phyloP scores from a whole-genome alignment of 1,140 invertebrate species.

The Ceratosolen fusciceps region DNA sequence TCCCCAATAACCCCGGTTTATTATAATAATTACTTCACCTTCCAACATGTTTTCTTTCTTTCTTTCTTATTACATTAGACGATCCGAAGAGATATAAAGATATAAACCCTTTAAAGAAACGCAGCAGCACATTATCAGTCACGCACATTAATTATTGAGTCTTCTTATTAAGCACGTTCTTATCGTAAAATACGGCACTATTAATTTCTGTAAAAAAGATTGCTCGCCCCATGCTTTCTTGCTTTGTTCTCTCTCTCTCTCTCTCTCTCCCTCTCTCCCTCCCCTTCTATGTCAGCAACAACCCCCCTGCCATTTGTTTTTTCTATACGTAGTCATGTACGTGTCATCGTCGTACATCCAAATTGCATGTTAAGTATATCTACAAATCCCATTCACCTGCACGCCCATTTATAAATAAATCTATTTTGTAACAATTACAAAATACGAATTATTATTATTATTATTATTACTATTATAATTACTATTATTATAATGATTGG shows the following conservation, averaged over 20 bases:
- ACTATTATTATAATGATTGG: no score
- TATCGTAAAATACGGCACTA: conserved; percentile 33
- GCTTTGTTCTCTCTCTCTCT: not conserved
- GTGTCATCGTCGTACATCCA: not conserved
- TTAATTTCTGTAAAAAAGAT: conserved; percentile 26
- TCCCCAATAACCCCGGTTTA: no score
- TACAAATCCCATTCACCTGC: conserved; percentile 57
- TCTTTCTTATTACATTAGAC: conserved; percentile 13
- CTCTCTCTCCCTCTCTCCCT: no score
- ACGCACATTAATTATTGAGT: conserved; percentile 23
- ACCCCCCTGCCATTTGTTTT: no score
- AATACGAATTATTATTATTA: conserved; percentile 26
- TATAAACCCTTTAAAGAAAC: conserved; percentile 17
- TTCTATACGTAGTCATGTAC: conserved; percentile 13
- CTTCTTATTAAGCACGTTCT: conserved; percentile 24
- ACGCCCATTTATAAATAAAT: conserved; percentile 20
- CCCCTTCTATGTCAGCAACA: not conserved
- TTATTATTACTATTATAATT: no score
- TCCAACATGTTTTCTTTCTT: not conserved
- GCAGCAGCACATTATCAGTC: conserved; percentile 25
- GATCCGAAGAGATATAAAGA: conserved; percentile 36
- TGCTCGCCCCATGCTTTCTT: not conserved
- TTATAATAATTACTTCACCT: no score
- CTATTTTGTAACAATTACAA: conserved; percentile 39
- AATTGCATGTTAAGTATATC: conserved; percentile 48